Evolutionary conservation across 2,888 invertebrate species (phyloP), one percentile per base, ranked within the genome.

Genomic region (Barypeithes pellucidus): DNA sequence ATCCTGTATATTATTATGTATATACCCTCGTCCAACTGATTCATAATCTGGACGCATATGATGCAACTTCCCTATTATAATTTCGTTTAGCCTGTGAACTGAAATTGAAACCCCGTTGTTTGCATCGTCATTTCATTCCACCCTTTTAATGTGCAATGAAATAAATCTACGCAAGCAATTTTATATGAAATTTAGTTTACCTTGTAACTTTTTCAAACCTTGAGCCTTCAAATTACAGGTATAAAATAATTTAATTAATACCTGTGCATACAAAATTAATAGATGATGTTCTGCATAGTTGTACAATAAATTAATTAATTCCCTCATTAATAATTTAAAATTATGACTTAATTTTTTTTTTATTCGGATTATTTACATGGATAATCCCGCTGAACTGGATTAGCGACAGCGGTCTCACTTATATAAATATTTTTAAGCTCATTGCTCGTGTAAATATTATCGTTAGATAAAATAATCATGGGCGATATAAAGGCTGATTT

Each of bases 391-490:
- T 14, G n/a, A 36, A 11, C 0, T 14, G 29, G 52, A 29, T 57
- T 33, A 57, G 54, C 54, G 54, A 33, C 18, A 57, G 33, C 54
- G 3, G 2, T 3, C 2, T 2, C 5, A 24, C 24, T 24, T 29
- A 18, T 57, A 33, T 11, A 57, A 57, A 57, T n/a, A 52, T 29
- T 24, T 24, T 57, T 8, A 33, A 16, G 12, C 33, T 9, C 16
- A 33, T 36, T 33, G 11, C 8, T 16, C 9, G 11, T 33, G 54
- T 57, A 57, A 57, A 33, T 57, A 57, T 57, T 57, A 57, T 33
- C 33, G 14, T 33, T 8, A 33, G 33, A 11, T 11, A 5, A 22
- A 11, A 22, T 57, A 57, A 57, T 33, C 16, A n/a, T 3, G 9
- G 8, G 16, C 12, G 9, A 57, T 54, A 33, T 16, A 29, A 33